Conservation (phyloP, 2,113 vertebrate species). For the rat (Rattus norvegicus) region DNA sequence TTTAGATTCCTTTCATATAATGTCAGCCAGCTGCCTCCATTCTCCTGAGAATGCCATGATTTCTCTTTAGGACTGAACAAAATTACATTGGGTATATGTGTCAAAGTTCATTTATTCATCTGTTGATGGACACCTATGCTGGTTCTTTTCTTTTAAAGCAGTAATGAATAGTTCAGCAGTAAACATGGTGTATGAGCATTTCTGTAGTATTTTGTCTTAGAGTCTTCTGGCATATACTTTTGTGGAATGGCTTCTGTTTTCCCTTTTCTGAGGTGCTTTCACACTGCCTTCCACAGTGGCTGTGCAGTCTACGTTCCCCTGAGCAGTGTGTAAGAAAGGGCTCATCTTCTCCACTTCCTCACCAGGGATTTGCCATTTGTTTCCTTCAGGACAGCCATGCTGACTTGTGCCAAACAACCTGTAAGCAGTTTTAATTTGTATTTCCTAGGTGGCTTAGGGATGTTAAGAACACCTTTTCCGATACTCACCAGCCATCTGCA, state of each 20-base stretch:
- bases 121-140: not conserved
- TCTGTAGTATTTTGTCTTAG: not conserved
- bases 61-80: not conserved
- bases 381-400: not conserved
- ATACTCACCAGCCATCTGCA: not conserved
- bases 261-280: not conserved
- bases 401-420: not conserved
- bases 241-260: not conserved
- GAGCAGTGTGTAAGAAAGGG: not conserved
- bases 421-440: not conserved
- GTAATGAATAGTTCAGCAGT: not conserved
- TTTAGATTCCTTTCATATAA: not conserved
- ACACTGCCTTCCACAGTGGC: not conserved
- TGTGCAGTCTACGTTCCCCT: not conserved
- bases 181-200: not conserved
- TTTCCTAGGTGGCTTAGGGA: not conserved
- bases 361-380: not conserved
- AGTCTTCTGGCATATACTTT: not conserved
- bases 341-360: not conserved
- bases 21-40: not conserved
- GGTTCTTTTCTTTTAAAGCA: not conserved
- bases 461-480: not conserved
- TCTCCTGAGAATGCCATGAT: not conserved
- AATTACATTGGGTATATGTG: not conserved
- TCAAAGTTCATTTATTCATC: not conserved